phyloP scores from a whole-genome alignment of 2,797 vertebrate species.

The Synaphobranchus kaupii region DNA sequence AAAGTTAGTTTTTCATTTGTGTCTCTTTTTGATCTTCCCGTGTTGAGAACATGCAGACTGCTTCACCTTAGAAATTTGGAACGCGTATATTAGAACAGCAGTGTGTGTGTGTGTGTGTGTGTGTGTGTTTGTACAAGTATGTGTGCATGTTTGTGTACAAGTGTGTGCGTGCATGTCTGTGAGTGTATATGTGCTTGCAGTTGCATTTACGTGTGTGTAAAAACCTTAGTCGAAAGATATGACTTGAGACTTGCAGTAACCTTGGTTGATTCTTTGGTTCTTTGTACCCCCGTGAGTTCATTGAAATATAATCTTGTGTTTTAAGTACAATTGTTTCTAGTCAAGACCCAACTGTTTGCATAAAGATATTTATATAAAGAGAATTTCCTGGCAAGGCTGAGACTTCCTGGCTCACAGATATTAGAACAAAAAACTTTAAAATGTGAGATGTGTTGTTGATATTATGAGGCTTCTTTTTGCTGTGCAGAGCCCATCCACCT shows the following conservation, averaged over 20 bases:
- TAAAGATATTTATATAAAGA: background rate
- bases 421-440: background rate
- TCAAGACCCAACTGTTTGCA: background rate
- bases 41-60: conserved; percentile 11
- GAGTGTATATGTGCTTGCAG: conserved; percentile 4
- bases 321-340: background rate
- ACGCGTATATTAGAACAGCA: conserved; percentile 6
- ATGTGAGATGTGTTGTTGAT: no score
- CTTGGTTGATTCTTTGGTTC: background rate
- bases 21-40: conserved; percentile 32
- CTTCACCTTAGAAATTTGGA: conserved; percentile 23
- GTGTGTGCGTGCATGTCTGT: background rate
- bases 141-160: background rate
- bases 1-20: conserved; percentile 26
- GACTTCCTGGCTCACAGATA: background rate
- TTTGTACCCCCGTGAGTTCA: background rate
- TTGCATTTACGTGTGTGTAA: background rate
- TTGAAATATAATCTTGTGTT: background rate
- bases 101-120: background rate
- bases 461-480: background rate
- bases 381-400: background rate
- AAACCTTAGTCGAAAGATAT: background rate
- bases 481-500: background rate
- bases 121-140: background rate
- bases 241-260: background rate